Conservation (phyloP, 2,113 vertebrate genomes). For the Hippocampus barbouri region DNA sequence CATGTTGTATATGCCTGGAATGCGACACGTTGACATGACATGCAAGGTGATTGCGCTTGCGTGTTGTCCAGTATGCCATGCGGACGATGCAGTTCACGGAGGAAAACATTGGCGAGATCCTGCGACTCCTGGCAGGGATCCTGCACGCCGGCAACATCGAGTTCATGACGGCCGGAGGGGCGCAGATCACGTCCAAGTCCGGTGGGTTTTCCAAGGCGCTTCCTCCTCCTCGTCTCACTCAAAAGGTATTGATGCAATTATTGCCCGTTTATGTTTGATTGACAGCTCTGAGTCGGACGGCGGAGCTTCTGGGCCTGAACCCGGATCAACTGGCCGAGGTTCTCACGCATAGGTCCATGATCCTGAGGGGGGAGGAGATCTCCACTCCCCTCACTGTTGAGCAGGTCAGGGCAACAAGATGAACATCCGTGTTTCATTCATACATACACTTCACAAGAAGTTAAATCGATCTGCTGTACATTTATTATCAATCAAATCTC, state of each 20-base stretch:
- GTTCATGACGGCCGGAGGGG: conserved; percentile 94
- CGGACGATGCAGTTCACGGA: conserved; percentile 89
- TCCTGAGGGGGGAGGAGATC: conserved; percentile 97
- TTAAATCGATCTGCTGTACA: too few species aligned
- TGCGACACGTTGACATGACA: too few species aligned
- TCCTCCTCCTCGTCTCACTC: background rate
- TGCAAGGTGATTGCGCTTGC: too few species aligned
- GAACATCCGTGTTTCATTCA: too few species aligned
- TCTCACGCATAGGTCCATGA: conserved; percentile 93
- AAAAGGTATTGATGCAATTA: background rate
- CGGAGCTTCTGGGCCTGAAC: conserved; percentile 91
- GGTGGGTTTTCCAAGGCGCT: conserved; percentile 64
- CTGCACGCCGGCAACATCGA: conserved; percentile 90
- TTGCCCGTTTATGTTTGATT: background rate
- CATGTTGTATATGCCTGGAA: too few species aligned
- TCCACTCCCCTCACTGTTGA: conserved; percentile 91
- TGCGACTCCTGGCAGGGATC: conserved; percentile 87
- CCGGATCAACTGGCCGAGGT: conserved; percentile 84
- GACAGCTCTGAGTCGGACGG: conserved; percentile 81
- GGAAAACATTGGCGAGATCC: conserved; percentile 82
- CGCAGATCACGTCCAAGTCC: conserved; percentile 90
- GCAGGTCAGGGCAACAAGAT: conserved; percentile 73
- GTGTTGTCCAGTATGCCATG: conserved; percentile 80
- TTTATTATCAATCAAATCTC: too few species aligned
- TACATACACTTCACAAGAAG: too few species aligned